phyloP scores from a whole-genome alignment of 2,113 vertebrate genomes.

The Sorex araneus region DNA sequence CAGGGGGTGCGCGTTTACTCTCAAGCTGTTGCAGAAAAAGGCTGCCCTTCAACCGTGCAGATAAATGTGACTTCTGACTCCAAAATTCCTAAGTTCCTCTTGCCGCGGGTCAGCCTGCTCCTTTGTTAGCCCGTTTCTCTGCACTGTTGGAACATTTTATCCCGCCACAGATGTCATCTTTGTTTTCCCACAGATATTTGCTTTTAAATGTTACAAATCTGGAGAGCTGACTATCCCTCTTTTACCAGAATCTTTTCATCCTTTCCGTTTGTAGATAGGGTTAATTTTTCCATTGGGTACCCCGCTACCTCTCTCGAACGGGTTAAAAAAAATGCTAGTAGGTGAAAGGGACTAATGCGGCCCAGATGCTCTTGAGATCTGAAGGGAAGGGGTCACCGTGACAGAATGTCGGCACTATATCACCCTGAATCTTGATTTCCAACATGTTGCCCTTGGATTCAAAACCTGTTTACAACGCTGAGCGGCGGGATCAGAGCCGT shows the following conservation, averaged over 20 bases:
- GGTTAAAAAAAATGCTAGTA: too few relatives aligned
- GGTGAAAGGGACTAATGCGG: not conserved
- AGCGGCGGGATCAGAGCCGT: not conserved
- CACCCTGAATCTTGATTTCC: not conserved
- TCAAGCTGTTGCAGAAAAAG: not conserved
- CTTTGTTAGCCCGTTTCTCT: not conserved
- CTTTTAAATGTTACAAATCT: not conserved
- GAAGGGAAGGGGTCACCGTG: not conserved
- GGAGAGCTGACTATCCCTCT: not conserved
- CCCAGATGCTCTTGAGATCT: not conserved
- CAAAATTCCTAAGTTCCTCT: too few relatives aligned
- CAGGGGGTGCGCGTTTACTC: conserved; percentile 61
- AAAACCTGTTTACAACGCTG: not conserved
- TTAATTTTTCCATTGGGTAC: not conserved
- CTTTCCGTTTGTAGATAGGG: too few relatives aligned
- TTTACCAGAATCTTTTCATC: not conserved
- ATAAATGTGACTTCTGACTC: too few relatives aligned
- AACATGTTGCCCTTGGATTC: not conserved
- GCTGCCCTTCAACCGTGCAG: not conserved
- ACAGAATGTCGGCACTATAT: not conserved
- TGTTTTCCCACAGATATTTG: not conserved
- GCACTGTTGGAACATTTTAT: not conserved
- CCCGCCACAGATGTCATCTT: not conserved
- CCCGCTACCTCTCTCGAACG: not conserved
- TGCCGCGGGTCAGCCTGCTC: not conserved